phyloP scores from a whole-genome alignment of 2,888 invertebrate species.

The Kuschelorhynchus macadamiae region DNA sequence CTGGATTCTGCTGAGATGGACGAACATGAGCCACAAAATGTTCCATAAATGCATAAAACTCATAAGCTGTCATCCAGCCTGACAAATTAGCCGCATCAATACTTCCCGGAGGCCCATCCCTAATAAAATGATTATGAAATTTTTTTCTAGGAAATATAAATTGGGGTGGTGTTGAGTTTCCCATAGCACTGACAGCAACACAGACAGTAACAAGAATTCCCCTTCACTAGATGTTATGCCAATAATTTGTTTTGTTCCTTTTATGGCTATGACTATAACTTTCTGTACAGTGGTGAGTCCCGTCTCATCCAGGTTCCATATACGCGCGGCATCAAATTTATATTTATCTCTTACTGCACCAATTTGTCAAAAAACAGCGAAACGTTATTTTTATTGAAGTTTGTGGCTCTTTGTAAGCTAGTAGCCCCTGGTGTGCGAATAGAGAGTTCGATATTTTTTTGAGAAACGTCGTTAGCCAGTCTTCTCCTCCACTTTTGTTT shows the following conservation, averaged over 20 bases:
- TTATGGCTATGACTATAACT: slow-evolving; percentile 5
- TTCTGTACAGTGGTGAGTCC: slow-evolving; percentile 15
- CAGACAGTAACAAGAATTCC: not conserved
- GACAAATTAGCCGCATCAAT: not conserved
- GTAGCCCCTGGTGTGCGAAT: slow-evolving; percentile 26
- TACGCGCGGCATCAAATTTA: slow-evolving; percentile 10
- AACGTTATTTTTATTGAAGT: slow-evolving; percentile 3
- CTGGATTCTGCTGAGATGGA: not conserved
- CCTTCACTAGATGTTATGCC: not conserved
- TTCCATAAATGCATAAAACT: not conserved
- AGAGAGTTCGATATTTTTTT: slow-evolving; percentile 26
- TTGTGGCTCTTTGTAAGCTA: not conserved
- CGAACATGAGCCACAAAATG: not conserved
- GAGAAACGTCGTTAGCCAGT: slow-evolving; percentile 36
- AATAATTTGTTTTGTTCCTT: not conserved
- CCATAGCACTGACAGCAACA: slow-evolving; percentile 3
- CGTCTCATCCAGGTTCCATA: slow-evolving; percentile 20
- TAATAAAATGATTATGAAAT: slow-evolving; percentile 5
- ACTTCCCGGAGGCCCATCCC: slow-evolving; percentile 5
- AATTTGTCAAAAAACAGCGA: slow-evolving; percentile 21
- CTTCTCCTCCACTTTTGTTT: slow-evolving; percentile 14
- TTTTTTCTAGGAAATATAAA: slow-evolving; percentile 9
- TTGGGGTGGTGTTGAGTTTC: slow-evolving; percentile 2
- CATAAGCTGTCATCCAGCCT: not conserved
- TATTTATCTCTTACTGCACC: slow-evolving; percentile 15